These are phyloP conservation scores for Drosophila limbata DNA, from an alignment of 2,888 invertebrate species.

Conservation along the genomic window DNA sequence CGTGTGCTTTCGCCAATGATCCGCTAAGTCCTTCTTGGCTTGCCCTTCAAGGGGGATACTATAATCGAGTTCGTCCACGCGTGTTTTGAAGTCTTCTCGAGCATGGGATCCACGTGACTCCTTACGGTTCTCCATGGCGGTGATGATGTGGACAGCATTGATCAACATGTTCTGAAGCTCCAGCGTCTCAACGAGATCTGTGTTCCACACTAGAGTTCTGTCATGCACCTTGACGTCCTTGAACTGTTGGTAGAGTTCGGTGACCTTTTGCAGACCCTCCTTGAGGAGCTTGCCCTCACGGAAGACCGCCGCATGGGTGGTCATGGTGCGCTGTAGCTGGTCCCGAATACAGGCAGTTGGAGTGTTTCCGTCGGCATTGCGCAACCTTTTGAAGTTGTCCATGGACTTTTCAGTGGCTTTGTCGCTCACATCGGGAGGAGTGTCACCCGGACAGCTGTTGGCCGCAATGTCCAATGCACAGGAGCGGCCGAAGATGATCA, in stretches of 20 bases:
- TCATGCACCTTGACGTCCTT: slow-evolving; percentile 92
- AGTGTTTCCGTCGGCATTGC: slow-evolving; percentile 91
- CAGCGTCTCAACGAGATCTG: slow-evolving; percentile 96
- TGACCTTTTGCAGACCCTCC: slow-evolving; percentile 91
- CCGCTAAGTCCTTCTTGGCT: slow-evolving; percentile 88
- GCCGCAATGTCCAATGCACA: slow-evolving; percentile 95
- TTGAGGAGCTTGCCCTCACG: slow-evolving; percentile 93
- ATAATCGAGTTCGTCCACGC: slow-evolving; percentile 96
- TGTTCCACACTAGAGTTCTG: slow-evolving; percentile 96
- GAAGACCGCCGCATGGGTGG: slow-evolving; percentile 98
- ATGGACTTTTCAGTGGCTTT: slow-evolving; percentile 96
- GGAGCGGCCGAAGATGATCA: slow-evolving; percentile 98
- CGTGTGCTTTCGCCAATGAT: slow-evolving; percentile 99
- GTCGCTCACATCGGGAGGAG: slow-evolving; percentile 89
- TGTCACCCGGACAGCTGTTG: slow-evolving; percentile 93
- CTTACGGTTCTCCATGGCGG: slow-evolving; percentile 96
- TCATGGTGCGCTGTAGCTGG: slow-evolving; percentile 98
- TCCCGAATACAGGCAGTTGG: slow-evolving; percentile 93
- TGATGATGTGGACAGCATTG: slow-evolving; percentile 96
- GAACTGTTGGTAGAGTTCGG: slow-evolving; percentile 90
- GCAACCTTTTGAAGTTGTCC: slow-evolving; percentile 94
- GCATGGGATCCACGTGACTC: slow-evolving; percentile 99
- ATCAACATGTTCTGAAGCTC: slow-evolving; percentile 98
- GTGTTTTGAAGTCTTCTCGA: slow-evolving; percentile 95
- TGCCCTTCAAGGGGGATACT: slow-evolving; percentile 95